Percentiles rank a stretch among this genome's conserved stretches.
phyloP scores from a whole-genome alignment of 2,797 vertebrate genomes.

The Rhinatrema bivittatum region DNA sequence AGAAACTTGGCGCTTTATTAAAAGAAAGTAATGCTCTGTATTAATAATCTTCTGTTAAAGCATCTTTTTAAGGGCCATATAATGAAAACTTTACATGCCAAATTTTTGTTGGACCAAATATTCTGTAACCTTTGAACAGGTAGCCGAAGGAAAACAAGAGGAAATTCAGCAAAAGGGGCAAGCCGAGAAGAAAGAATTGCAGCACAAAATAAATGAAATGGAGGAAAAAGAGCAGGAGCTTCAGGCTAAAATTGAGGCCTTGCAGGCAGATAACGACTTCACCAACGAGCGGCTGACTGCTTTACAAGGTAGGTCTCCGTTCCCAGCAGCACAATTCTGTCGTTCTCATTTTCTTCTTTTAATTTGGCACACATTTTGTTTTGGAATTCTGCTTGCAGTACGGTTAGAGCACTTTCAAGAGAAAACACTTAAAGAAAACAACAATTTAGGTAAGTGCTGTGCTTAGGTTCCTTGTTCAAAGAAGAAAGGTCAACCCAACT shows the following conservation, averaged over 20 bases:
- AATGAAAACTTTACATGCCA: too few species aligned
- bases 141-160: constrained; percentile 84
- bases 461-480: constrained; percentile 39
- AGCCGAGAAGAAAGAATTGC: constrained; percentile 85
- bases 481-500: too few species aligned
- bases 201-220: constrained; percentile 92
- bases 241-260: constrained; percentile 93
- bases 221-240: constrained; percentile 96
- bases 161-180: constrained; percentile 88
- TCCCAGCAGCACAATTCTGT: neutral
- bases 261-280: constrained; percentile 97
- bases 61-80: too few species aligned
- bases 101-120: too few species aligned
- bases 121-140: constrained; percentile 59
- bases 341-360: constrained; percentile 36
- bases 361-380: constrained; percentile 64
- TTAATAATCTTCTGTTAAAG: too few species aligned
- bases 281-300: constrained; percentile 91
- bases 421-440: constrained; percentile 97
- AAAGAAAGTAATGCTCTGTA: too few species aligned
- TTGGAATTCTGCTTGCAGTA: constrained; percentile 86
- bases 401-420: constrained; percentile 97
- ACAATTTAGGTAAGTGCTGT: constrained; percentile 87
- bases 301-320: constrained; percentile 74
- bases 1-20: too few species aligned